Base-by-base conservation (phyloP, 1,140 invertebrate species). In the Pseudachorutes palmiensis region DNA sequence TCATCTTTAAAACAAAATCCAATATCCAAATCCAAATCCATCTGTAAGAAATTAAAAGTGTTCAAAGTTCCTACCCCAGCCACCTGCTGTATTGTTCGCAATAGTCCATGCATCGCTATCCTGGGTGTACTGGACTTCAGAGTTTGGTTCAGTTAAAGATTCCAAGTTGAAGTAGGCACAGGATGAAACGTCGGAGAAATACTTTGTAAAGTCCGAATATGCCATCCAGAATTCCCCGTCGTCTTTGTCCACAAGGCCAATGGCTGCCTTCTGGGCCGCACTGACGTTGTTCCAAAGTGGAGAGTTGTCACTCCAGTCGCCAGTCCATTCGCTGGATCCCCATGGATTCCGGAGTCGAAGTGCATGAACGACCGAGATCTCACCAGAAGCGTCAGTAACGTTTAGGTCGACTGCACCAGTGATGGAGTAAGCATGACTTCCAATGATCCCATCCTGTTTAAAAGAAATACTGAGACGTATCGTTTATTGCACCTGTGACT, bases 161-260 rank as follows among this genome's bases (percentile, higher is more conserved):
- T 67, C 31, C 31, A 51, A 64, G 22, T 48, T 32, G n/a, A 3
- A 61, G 36, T 30, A 32, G 22, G 36, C 14, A 41, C 32, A 48
- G 36, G 19, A 24, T 1, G 19, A 2, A 45, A 28, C 19, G 63
- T 16, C 16, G 2, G 64, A 48, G 64, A 77, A 79, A 81, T 72
- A 94, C 84, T 88, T 91, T 30, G 94, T 79, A 22, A 97, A 88
- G 79, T 97, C 94, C 74, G 90, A 86, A 76, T 96, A 95, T 5
- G 91, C 91, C 77, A 98, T 98, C 96, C 95, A 99, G 79, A 98
- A 98, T 0, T 97, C 91, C 0, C 95, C 96, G 74, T 92, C 87
- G 3, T 86, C 85, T 66, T 45, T 45, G 84, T 84, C 41, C 88
- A 88, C 75, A 88, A 84, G 0, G 88, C 87, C 84, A 91, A 88